Evolutionary conservation across 2,888 invertebrate genomes (phyloP).

Genomic region (Drosophila nigritarsus): DNA sequence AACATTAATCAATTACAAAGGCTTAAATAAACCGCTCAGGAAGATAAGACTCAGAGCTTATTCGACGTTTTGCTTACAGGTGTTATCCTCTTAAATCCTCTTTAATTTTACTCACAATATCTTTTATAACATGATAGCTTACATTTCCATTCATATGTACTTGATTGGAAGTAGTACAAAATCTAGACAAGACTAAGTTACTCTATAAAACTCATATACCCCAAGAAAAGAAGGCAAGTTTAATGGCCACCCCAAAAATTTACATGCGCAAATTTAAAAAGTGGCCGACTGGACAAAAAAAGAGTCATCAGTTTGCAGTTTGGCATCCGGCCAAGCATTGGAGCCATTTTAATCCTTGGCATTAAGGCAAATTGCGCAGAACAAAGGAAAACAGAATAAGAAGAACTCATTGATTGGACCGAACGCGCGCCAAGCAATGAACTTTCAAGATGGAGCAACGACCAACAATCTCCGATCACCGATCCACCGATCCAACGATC

Average conservation of each 20-base stretch:
- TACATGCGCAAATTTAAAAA: constrained; percentile 71
- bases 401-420: constrained; percentile 30
- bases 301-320: constrained; percentile 65
- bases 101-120: neutral
- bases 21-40: neutral
- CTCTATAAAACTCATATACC: constrained; percentile 25
- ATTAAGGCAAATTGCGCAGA: constrained; percentile 75
- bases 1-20: neutral
- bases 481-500: constrained; percentile 13
- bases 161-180: too few relatives aligned
- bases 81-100: neutral
- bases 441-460: constrained; percentile 36
- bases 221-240: constrained; percentile 19
- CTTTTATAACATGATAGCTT: neutral
- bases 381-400: constrained; percentile 21
- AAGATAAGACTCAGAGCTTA: neutral
- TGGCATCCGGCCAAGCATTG: constrained; percentile 51
- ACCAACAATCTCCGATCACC: constrained; percentile 19
- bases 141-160: neutral
- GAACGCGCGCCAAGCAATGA: constrained; percentile 55
- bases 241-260: constrained; percentile 56
- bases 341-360: constrained; percentile 69
- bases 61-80: neutral
- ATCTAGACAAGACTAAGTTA: neutral
- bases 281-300: constrained; percentile 57